Evolutionary conservation across 2,888 invertebrate species (phyloP).

Genomic region (Apeira syringaria): DNA sequence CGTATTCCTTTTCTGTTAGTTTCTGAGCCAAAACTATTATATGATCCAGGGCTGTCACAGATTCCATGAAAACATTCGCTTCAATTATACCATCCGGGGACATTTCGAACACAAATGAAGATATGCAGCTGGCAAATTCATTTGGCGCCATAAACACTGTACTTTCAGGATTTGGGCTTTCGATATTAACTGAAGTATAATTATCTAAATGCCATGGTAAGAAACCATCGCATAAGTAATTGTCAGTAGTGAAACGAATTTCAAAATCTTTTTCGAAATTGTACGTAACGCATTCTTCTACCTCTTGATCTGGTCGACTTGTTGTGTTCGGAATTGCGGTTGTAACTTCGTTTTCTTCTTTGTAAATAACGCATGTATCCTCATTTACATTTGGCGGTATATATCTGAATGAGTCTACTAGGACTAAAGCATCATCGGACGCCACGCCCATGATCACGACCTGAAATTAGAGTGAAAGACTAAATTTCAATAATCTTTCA

Average conservation of each 20-base stretch:
- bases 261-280: constrained; percentile 44
- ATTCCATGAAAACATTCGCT: constrained; percentile 43
- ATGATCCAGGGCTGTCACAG: constrained; percentile 36
- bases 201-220: constrained; percentile 42
- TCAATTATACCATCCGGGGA: constrained; percentile 41
- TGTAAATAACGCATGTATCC: constrained; percentile 31
- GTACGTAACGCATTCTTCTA: constrained; percentile 40
- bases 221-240: constrained; percentile 38
- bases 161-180: constrained; percentile 36
- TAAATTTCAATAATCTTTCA: too few relatives aligned
- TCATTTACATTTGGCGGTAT: constrained; percentile 23
- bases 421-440: constrained; percentile 28
- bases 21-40: constrained; percentile 44
- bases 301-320: neutral
- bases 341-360: constrained; percentile 19
- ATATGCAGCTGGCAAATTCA: constrained; percentile 41
- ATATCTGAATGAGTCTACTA: constrained; percentile 42
- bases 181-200: constrained; percentile 37
- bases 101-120: constrained; percentile 45
- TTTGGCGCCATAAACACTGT: constrained; percentile 42
- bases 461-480: too few relatives aligned
- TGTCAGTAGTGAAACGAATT: constrained; percentile 33
- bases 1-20: constrained; percentile 27
- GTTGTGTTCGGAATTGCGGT: neutral
- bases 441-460: constrained; percentile 35